phyloP scores from a whole-genome alignment of 2,797 vertebrate species.

The Labeo calbasu region DNA sequence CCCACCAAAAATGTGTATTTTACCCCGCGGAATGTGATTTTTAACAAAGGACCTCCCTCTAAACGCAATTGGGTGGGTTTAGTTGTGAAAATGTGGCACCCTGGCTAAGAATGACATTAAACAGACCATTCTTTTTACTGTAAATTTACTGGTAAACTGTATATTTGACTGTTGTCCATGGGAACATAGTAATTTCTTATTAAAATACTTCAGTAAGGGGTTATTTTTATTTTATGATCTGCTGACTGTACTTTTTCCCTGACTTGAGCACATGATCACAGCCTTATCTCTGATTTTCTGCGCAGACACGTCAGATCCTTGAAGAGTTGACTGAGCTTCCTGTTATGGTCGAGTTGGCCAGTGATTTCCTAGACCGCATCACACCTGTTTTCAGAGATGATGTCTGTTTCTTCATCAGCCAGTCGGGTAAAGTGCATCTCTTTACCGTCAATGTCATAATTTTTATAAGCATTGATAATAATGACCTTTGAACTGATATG shows the following conservation, averaged over 20 bases:
- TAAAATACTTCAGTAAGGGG: background rate
- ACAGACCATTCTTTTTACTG: background rate
- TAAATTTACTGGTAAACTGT: background rate
- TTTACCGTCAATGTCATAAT: background rate
- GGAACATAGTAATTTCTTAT: background rate
- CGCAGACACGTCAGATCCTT: constrained; percentile 90
- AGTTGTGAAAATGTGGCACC: no score
- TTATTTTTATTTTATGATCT: background rate
- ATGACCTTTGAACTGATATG: constrained; percentile 11
- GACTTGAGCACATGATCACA: background rate
- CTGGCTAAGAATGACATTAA: background rate
- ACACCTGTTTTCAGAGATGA: constrained; percentile 98
- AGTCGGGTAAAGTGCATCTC: constrained; percentile 79
- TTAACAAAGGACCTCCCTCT: no score
- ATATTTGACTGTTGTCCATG: background rate
- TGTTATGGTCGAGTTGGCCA: constrained; percentile 97
- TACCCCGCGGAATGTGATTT: no score
- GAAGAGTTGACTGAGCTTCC: constrained; percentile 95
- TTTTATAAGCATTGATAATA: background rate
- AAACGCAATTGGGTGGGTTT: no score
- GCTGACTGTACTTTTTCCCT: background rate
- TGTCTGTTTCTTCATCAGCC: constrained; percentile 95
- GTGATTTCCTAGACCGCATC: constrained; percentile 94
- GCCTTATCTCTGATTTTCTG: background rate
- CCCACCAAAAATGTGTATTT: no score